These are phyloP conservation scores for Tetranychus truncatus DNA, from an alignment of 2,888 invertebrate species.

Conservation along the genomic window DNA sequence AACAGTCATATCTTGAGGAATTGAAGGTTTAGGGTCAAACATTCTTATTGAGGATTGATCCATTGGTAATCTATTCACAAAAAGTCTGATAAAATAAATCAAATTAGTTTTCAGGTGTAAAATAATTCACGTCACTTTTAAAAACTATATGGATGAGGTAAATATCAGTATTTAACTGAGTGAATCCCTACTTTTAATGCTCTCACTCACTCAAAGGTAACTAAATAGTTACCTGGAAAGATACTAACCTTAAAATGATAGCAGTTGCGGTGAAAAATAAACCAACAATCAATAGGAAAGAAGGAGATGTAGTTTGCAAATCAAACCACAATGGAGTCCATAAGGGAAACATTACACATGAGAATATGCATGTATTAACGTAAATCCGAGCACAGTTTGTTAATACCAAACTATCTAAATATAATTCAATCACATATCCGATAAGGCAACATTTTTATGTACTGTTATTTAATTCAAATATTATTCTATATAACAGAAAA, in stretches of 20 bases:
- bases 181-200: neutral
- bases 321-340: slow-evolving; percentile 7
- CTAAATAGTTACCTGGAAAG: neutral
- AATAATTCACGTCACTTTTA: neutral
- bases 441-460: no score
- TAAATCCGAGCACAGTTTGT: no score
- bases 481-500: no score
- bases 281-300: neutral
- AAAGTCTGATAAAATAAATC: neutral
- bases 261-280: neutral
- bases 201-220: neutral
- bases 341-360: neutral
- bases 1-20: neutral
- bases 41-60: neutral
- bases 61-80: neutral
- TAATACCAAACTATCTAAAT: no score
- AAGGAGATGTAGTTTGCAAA: neutral
- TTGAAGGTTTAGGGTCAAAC: neutral
- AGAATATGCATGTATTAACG: no score
- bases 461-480: no score
- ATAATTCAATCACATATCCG: no score
- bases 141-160: no score
- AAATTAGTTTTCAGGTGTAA: neutral
- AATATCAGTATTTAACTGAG: no score
- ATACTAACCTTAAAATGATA: slow-evolving; percentile 5